Conservation (phyloP, 2,797 vertebrate genomes). For the Chiroxiphia lanceolata region DNA sequence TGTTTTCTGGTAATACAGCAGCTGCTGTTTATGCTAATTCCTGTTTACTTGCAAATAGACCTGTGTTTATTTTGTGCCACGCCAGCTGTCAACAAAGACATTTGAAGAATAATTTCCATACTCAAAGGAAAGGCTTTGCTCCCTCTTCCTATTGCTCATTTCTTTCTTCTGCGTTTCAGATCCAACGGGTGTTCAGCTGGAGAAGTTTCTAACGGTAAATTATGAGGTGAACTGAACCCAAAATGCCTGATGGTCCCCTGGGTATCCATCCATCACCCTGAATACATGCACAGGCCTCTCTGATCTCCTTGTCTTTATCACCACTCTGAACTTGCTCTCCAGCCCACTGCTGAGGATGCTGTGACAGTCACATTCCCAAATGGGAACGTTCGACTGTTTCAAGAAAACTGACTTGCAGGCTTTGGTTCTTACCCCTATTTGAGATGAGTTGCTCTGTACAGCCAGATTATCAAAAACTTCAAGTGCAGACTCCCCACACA, state of each 20-base stretch:
- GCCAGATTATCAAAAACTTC: background rate
- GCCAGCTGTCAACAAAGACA: conserved; percentile 76
- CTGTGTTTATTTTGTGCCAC: conserved; percentile 72
- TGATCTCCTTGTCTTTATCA: rapidly evolving
- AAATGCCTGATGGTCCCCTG: background rate
- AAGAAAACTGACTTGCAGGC: background rate
- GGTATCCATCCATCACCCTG: too few species aligned
- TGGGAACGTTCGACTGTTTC: background rate
- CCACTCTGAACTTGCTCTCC: background rate
- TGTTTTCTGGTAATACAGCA: conserved; percentile 53
- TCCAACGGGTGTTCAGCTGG: background rate
- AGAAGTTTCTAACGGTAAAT: background rate
- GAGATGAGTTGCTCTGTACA: background rate
- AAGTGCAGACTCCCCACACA: background rate
- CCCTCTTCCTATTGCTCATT: background rate
- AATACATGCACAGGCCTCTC: rapidly evolving
- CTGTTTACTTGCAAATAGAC: conserved; percentile 76
- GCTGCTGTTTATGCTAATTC: conserved; percentile 78
- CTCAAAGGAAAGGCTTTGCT: conserved; percentile 56
- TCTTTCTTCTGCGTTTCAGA: background rate
- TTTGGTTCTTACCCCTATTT: background rate
- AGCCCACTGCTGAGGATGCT: background rate
- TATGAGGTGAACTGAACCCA: background rate
- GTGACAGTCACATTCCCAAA: background rate
- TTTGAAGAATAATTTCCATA: conserved; percentile 68